Evolutionary conservation across 2,113 vertebrate species (phyloP), one percentile per base, ranked within the genome.

Genomic region (Lagopus leucura): DNA sequence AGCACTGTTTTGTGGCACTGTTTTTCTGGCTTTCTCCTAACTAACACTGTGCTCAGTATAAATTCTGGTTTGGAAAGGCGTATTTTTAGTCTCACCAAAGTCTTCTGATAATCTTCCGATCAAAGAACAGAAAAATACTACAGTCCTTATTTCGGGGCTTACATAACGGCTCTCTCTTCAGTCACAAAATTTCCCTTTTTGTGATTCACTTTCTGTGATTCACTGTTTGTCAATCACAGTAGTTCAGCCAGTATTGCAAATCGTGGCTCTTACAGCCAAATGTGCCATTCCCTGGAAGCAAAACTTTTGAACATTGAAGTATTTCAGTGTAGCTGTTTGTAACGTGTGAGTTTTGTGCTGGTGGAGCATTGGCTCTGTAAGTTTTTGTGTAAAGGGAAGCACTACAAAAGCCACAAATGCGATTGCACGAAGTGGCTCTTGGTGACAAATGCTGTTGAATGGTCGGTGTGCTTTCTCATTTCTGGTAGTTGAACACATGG

Each of bases 151-250:
- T 82, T 93, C 73, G 5, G 86, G 76, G 25, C 3, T 90, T 96
- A 67, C 65, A 74, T 77, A 86, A 71, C 34, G 80, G 70, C 70
- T 95, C n/a, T 54, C 89, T 82, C 57, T 94, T 88, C 72, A 84
- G 69, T 81, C 70, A 74, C 65, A 54, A 42, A 81, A 54, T 34
- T 83, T 83, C 60, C 43, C 58, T 85, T 81, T 54, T 82, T 69
- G 73, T 94, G 88, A 94, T 92, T 94, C 85, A 91, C 67, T 81
- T 91, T 83, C 70, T 75, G 73, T 94, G 87, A 94, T 92, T 94
- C 85, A 91, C 67, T 78, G 89, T 83, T 77, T 72, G 82, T 94
- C 91, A 95, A 92, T 96, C 93, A 78, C 30, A 3, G 69, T 6
- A 43, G 55, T 75, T 91, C 85, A 83, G 79, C 0, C 0, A 18